A percentile compares a stretch with the other conserved stretches of the same genome.
Evolutionary conservation across 2,113 vertebrate genomes (phyloP).

Genomic region (Leptosomus discolor): DNA sequence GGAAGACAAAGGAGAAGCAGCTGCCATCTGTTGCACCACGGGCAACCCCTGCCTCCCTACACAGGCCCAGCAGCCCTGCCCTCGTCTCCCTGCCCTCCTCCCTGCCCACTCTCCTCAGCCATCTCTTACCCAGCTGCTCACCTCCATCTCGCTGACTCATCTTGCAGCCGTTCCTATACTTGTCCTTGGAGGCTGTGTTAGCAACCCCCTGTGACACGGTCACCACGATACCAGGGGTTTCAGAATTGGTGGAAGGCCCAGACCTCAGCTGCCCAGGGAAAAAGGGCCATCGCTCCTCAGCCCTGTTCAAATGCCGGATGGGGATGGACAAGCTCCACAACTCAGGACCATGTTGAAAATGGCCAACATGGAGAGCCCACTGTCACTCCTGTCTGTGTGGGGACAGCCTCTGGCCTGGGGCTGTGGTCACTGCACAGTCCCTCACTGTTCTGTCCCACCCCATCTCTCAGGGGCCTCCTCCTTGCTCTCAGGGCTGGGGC

Average conservation of each 20-base stretch:
- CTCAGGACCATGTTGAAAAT: not conserved
- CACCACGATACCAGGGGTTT: too few species aligned
- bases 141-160: not conserved
- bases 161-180: not conserved
- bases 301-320: not conserved
- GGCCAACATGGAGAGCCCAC: rapidly evolving
- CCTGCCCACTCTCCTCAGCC: not conserved
- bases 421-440: not conserved
- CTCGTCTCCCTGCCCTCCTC: not conserved
- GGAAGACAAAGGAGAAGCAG: not conserved
- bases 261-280: rapidly evolving
- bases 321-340: too few species aligned
- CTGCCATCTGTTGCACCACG: not conserved
- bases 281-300: not conserved
- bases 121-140: not conserved
- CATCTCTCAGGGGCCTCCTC: not conserved
- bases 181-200: not conserved
- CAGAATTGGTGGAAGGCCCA: too few species aligned
- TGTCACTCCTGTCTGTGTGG: not conserved
- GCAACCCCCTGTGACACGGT: not conserved
- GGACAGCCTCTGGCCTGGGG: not conserved
- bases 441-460: too few species aligned
- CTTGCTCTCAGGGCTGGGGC: too few species aligned
- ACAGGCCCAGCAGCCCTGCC: not conserved
- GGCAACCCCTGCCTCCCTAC: rapidly evolving